phyloP scores from a whole-genome alignment of 2,888 invertebrate species.

The Watsonalla cultraria region DNA sequence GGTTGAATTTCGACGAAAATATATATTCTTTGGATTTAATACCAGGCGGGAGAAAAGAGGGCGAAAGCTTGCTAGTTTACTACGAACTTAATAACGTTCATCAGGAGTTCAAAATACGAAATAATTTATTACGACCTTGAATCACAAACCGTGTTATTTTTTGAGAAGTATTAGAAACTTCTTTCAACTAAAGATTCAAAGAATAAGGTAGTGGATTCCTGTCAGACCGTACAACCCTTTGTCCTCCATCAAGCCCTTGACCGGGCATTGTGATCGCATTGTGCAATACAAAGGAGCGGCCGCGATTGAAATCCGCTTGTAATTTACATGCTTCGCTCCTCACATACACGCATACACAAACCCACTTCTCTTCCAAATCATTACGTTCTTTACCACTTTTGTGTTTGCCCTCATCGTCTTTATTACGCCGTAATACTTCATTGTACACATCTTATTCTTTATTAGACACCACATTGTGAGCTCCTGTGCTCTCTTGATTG shows the following conservation, averaged over 20 bases:
- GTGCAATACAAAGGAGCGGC: conserved; percentile 65
- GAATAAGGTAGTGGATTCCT: conserved; percentile 14
- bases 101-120: too few species aligned
- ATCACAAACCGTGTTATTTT: too few species aligned
- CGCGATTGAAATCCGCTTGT: conserved; percentile 67
- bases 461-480: conserved; percentile 38
- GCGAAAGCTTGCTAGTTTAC: too few species aligned
- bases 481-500: conserved; percentile 59
- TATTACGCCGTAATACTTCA: conserved; percentile 55
- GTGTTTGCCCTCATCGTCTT: conserved; percentile 54
- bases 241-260: conserved; percentile 72
- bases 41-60: too few species aligned
- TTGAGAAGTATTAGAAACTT: too few species aligned
- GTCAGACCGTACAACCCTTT: conserved; percentile 55
- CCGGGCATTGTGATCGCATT: conserved; percentile 59
- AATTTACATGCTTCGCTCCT: conserved; percentile 72
- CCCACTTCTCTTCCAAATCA: conserved; percentile 74
- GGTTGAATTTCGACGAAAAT: too few species aligned
- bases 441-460: conserved; percentile 59
- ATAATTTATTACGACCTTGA: too few species aligned
- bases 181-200: too few species aligned
- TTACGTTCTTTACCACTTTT: conserved; percentile 67
- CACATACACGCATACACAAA: conserved; percentile 63
- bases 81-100: too few species aligned
- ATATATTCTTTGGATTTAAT: too few species aligned